Evolutionary conservation across 2,888 invertebrate genomes (phyloP).

Genomic region (Malacosoma neustria): DNA sequence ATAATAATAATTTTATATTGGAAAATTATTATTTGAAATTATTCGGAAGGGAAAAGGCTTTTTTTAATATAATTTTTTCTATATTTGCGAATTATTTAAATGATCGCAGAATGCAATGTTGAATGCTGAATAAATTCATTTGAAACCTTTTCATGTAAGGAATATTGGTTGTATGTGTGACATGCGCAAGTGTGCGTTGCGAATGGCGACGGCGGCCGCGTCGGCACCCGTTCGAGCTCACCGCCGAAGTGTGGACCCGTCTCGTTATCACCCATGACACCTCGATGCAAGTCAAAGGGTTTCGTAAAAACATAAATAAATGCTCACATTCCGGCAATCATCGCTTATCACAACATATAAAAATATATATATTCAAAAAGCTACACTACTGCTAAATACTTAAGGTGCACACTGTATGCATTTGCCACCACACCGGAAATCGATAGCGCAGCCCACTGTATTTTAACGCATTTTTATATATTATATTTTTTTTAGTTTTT

Average conservation of each 20-base stretch:
- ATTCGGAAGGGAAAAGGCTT: no score
- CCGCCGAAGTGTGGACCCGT: slow-evolving; percentile 11
- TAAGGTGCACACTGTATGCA: slow-evolving; percentile 67
- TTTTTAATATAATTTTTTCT: no score
- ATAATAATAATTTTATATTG: no score
- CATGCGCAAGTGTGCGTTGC: not conserved
- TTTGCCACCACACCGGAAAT: slow-evolving; percentile 66
- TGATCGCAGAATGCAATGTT: no score
- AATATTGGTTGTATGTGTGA: no score
- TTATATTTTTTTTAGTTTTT: slow-evolving; percentile 18
- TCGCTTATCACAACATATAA: slow-evolving; percentile 74
- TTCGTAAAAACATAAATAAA: slow-evolving; percentile 59
- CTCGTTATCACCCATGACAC: slow-evolving; percentile 54
- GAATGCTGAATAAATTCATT: no score
- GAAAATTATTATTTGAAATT: no score
- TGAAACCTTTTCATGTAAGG: no score
- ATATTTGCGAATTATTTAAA: no score
- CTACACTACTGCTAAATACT: slow-evolving; percentile 68
- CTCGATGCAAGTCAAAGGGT: slow-evolving; percentile 36
- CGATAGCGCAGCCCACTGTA: slow-evolving; percentile 45
- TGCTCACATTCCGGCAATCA: slow-evolving; percentile 71
- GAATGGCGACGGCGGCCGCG: not conserved
- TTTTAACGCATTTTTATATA: no score
- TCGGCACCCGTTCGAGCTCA: not conserved
- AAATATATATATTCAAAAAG: slow-evolving; percentile 71